These are phyloP conservation scores for Erethizon dorsatum DNA, from an alignment of 2,797 vertebrate species.

Conservation along the genomic window DNA sequence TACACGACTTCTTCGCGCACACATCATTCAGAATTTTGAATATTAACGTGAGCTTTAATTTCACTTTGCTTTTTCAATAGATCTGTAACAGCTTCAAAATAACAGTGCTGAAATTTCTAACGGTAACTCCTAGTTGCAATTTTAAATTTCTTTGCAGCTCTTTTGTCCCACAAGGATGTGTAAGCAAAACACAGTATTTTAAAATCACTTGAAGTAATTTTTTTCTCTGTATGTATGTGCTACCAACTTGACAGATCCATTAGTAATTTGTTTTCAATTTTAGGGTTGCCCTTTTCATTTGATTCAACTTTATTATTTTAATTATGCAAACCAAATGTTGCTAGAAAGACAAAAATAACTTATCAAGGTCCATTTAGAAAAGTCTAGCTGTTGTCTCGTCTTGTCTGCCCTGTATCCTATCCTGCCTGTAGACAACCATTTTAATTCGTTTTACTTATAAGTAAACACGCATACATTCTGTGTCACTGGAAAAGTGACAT, in stretches of 20 bases:
- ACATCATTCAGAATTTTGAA: constrained; percentile 28
- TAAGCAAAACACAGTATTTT: constrained; percentile 54
- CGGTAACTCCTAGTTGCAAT: constrained; percentile 2
- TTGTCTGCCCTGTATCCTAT: not conserved
- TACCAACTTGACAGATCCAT: not conserved
- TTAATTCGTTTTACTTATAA: constrained; percentile 31
- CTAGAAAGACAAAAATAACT: not conserved
- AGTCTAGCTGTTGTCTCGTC: not conserved
- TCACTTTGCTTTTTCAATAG: constrained; percentile 51
- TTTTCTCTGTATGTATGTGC: not conserved
- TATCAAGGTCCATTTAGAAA: not conserved
- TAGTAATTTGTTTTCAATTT: constrained; percentile 36
- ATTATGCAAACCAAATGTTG: constrained; percentile 39
- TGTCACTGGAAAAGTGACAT: not conserved
- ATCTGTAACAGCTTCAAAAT: constrained; percentile 37
- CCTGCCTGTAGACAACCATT: not conserved
- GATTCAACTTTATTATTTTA: constrained; percentile 6
- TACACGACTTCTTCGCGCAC: not conserved
- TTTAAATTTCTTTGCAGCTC: constrained; percentile 45
- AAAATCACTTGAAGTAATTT: constrained; percentile 53
- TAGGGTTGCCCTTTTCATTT: constrained; percentile 24
- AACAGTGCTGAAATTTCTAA: constrained; percentile 52
- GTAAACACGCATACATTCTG: not conserved
- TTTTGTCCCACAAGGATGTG: constrained; percentile 18
- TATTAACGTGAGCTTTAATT: constrained; percentile 32